Base-by-base conservation (phyloP, 2,888 invertebrate genomes). In the Drosophila pegasa region DNA sequence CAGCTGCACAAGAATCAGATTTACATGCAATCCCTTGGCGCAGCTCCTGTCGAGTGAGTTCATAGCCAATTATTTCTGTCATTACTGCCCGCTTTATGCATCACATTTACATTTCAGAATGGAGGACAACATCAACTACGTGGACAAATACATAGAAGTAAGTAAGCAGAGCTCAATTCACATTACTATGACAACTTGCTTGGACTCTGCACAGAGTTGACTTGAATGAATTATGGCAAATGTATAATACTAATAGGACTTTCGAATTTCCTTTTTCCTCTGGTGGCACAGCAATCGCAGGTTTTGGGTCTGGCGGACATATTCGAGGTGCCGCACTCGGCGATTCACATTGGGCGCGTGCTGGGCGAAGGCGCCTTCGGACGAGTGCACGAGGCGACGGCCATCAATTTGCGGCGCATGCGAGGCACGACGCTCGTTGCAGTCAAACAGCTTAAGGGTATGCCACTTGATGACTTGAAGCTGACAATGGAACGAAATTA, bases 301-400 rank as follows among this genome's bases (percentile, higher is more conserved):
- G 80, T 81, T 0, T 69, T 89, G 51, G 90, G 91, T 0, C 70
- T 90, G 43, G 89, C 89, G 0, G 92, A 92, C 38, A 79, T 85
- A 14, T 91, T 90, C 27, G 92, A 92, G 78, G 79, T 92, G 14
- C 87, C 92, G 0, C 90, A 90, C 33, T 78, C 78, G n/a, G 87
- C 89, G 8, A 70, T 92, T 7, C 81, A 71, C 7, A 83, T 92
- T 47, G 94, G 81, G 70, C 92, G 22, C 81, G 93, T 75, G 84
- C 94, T 96, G 75, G 96, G 96, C 1, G 94, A 94, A 76, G 96
- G 96, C 0, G 96, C 96, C 8, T 97, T 96, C 89, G 96, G 96
- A 0, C 93, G 94, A 45, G 96, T 96, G 0, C 95, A 94, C 86
- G 93, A 94, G 20, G 96, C 95, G 0, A 93, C 93, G 1, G 93